phyloP scores from a whole-genome alignment of 2,113 vertebrate species.

The Atractosteus spatula region DNA sequence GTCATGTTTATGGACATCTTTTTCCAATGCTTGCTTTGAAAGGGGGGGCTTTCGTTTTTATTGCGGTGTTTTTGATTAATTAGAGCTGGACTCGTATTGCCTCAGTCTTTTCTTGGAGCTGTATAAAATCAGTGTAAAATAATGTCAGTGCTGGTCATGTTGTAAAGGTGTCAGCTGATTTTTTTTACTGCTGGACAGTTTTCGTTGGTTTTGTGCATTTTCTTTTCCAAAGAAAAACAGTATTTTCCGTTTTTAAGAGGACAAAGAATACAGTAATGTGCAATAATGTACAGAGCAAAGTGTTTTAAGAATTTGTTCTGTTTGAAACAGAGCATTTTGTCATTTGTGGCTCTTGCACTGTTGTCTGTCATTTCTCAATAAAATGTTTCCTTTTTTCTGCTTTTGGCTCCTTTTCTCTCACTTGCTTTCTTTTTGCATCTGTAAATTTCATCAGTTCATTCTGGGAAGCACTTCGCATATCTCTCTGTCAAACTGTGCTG shows the following conservation, averaged over 20 bases:
- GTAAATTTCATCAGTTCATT: too few relatives aligned
- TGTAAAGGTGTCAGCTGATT: constrained; percentile 21
- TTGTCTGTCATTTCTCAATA: constrained; percentile 55
- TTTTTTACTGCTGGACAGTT: constrained; percentile 71
- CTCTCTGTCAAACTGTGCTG: too few relatives aligned
- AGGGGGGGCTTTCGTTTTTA: constrained; percentile 43
- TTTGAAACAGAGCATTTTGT: constrained; percentile 54
- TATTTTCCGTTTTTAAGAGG: constrained; percentile 26
- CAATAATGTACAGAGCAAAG: constrained; percentile 22
- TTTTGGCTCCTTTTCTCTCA: constrained; percentile 29
- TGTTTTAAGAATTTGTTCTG: constrained; percentile 36
- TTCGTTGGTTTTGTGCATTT: constrained; percentile 27
- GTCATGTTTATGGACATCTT: constrained; percentile 25
- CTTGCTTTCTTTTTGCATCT: constrained; percentile 8
- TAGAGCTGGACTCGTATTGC: constrained; percentile 84
- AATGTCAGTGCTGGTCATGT: constrained; percentile 67
- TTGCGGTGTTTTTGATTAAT: constrained; percentile 45
- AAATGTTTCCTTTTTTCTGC: constrained; percentile 48
- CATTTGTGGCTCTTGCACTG: constrained; percentile 50
- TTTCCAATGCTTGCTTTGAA: constrained; percentile 36
- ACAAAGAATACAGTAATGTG: constrained; percentile 30
- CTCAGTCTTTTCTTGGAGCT: constrained; percentile 20
- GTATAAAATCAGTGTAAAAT: constrained; percentile 23
- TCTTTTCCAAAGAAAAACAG: constrained; percentile 22
- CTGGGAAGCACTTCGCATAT: too few relatives aligned